Base-by-base conservation (phyloP, 1,140 invertebrate genomes). In the Platyscapa corneri region DNA sequence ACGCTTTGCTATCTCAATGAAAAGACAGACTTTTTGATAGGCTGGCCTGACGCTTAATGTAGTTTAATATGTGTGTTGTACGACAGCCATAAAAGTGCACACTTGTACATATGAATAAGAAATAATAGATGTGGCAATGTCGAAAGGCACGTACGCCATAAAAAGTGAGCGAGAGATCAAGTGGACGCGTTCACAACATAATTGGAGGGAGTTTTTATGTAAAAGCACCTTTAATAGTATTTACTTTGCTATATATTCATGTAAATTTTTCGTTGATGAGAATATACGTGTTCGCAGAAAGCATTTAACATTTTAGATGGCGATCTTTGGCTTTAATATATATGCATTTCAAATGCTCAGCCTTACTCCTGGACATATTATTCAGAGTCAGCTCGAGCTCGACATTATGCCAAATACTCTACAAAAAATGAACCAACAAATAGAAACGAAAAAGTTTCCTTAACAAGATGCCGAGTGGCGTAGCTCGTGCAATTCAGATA, bases 201-300 rank as follows among this genome's bases (percentile, higher is more conserved):
- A 65, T 34, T 2, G 60, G n/a, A 14, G 65, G 6, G 23, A 79
- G 42, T 79, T 84, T 84, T 72, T 72, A 79, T 84, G 76, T 60
- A 79, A 72, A 84, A 27, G 32, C 42, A 20, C 46, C 53, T 81
- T 81, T 80, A 85, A 85, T 74, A 49, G 30, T 80, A 75, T 81
- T 81, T 74, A 64, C 53, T 39, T 65, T 70, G n/a, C 37, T 60
- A 16, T 79, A 72, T 64, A 85, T 53, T 37, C 46, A 30, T 85
- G 37, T 85, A 85, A 80, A 70, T 85, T 81, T 60, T 2, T 12
- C 30, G 46, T 79, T 85, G 67, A 85, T 85, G 77, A 74, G 77
- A 85, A 75, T 75, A 64, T 81, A 81, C 37, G 83, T 32, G 37
- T 37, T 64, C 37, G 60, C 42, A 46, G 64, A 85, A 85, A 80